Evolutionary conservation across 1,140 invertebrate genomes (phyloP), one percentile per base, ranked within the genome.

Genomic region (Heliothis virescens): DNA sequence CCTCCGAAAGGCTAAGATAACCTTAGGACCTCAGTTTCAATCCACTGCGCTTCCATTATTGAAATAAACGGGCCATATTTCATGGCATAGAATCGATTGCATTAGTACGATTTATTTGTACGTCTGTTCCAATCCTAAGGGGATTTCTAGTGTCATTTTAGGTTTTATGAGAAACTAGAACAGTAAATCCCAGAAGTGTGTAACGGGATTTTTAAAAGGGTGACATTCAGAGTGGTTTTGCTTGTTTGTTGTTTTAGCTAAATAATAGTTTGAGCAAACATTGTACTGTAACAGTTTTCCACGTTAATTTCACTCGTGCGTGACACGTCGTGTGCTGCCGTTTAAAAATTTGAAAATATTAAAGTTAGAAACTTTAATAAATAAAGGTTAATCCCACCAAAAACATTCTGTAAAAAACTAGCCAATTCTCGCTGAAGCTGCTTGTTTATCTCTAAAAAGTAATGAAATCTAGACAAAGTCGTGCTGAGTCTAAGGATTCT

Each of bases 41-140:
- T 53, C 16, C 21, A 12, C 2, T 26, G 18, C 29, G 18, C 52
- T 50, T 18, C n/a, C 67, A 26, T 52, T 71, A 71, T 71, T 71
- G 48, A 71, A 53, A 71, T 50, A 26, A 71, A 53, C 48, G 67
- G 48, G 13, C 48, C 10, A 71, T 71, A 71, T 71, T 71, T 71
- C 48, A 53, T 29, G 67, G 26, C 48, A 52, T n/a, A 21, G 12
- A 69, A 52, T 52, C 47, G 65, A 71, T 52, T 71, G 21, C 67
- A 53, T 52, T 29, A 48, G 48, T 21, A 69, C n/a, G 50, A 71
- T 71, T 71, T 71, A 71, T 71, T 29, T 53, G 21, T 50, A 1
- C 13, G 21, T 53, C 47, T 52, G 9, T 10, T 4, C 48, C n/a
- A 13, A n/a, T 26, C 10, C 48, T 52, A 52, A 7, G 50, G 63